Evolutionary conservation across 2,797 vertebrate species (phyloP), one percentile per base, ranked within the genome.

Genomic region (Parotocinclus haroldoi): DNA sequence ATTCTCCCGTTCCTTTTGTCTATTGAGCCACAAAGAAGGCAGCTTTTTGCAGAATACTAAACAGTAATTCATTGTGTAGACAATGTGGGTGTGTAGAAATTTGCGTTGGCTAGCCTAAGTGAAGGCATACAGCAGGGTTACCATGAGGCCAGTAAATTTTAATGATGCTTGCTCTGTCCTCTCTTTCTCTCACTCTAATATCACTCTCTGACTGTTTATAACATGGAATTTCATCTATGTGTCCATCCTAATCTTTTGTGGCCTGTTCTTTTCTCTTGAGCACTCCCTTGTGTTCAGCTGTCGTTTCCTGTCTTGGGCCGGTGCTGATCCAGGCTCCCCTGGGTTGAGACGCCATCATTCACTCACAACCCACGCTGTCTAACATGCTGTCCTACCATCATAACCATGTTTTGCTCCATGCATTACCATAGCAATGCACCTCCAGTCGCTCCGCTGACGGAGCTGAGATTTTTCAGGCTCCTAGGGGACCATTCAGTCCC

Each of bases 401-500:
- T 63, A 57, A 51, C 59, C 56, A 27, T 52, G 66, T 17, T 61
- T 57, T 59, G 54, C 69, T 63, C 63, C 52, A 5, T 63, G 72
- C 9, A 71, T 82, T 83, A 76, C 80, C 71, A 72, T 77, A 76
- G 78, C 19, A 56, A 77, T 73, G 27, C 64, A 46, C 71, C 63
- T 76, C 71, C 61, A 61, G 68, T 73, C 67, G 67, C 65, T 52
- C 44, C 74, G 46, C 40, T 17, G 59, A 67, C 44, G 39, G 17
- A 56, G 48, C 51, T 58, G 56, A 27, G 73, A 63, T 76, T 70
- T 72, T 73, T 61, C 40, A 56, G 19, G 18, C 18, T 54, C 61
- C 58, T 40, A 69, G 42, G 27, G 73, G 76, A 69, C 44, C 14
- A 9, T 62, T 58, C 7, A 17, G 17, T 69, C 56, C 62, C 56